A percentile compares a stretch with the other conserved stretches of the same genome.
Conservation (phyloP, 2,888 invertebrate genomes). For the Eupeodes luniger region DNA sequence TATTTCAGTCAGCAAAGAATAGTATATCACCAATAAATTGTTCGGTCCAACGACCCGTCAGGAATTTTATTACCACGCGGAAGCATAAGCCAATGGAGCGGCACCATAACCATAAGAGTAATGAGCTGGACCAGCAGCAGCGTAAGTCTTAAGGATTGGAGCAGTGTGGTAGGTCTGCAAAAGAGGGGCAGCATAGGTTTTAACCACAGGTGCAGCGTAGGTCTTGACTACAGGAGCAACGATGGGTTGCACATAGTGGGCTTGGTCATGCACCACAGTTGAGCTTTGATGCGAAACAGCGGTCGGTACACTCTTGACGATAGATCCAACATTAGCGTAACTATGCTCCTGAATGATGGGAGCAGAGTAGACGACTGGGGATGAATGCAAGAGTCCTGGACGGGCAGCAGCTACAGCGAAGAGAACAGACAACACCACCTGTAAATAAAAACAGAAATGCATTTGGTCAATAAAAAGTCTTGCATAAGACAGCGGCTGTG, state of each 20-base stretch:
- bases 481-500: conserved; percentile 5
- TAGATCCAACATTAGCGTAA: conserved; percentile 80
- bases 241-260: conserved; percentile 80
- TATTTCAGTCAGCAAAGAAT: conserved; percentile 28
- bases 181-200: conserved; percentile 76
- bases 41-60: conserved; percentile 39
- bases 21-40: conserved; percentile 3
- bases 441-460: background rate
- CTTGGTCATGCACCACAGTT: conserved; percentile 84
- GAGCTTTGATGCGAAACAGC: conserved; percentile 85
- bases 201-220: conserved; percentile 78
- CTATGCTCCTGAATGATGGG: conserved; percentile 81
- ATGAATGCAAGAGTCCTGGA: conserved; percentile 79
- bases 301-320: conserved; percentile 84
- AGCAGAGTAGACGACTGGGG: conserved; percentile 78
- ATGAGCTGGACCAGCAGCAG: conserved; percentile 44
- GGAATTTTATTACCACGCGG: conserved; percentile 43
- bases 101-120: conserved; percentile 63
- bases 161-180: conserved; percentile 47
- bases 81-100: conserved; percentile 48
- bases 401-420: conserved; percentile 81
- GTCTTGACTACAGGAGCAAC: conserved; percentile 49
- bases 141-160: conserved; percentile 52
- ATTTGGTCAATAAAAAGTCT: background rate
- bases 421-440: conserved; percentile 82